phyloP scores from a whole-genome alignment of 2,797 vertebrate genomes.

The Poeciliopsis paucimaculata region DNA sequence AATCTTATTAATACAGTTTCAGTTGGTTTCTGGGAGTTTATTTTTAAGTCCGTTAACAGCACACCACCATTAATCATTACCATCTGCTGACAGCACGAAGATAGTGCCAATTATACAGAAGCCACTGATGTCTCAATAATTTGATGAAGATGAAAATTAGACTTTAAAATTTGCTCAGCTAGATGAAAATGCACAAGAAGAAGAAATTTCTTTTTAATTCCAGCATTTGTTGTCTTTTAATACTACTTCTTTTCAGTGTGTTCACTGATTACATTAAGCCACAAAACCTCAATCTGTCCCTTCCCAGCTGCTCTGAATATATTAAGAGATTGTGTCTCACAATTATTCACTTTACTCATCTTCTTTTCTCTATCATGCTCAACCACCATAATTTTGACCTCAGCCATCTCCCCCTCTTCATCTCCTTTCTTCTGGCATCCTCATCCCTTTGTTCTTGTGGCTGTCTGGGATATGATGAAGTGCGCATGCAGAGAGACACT shows the following conservation, averaged over 20 bases:
- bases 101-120: slow-evolving; percentile 48
- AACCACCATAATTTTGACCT: slow-evolving; percentile 34
- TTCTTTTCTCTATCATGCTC: slow-evolving; percentile 10
- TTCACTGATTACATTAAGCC: slow-evolving; percentile 20
- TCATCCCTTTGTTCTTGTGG: slow-evolving; percentile 43
- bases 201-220: not conserved
- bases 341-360: slow-evolving; percentile 31
- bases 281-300: slow-evolving; percentile 1
- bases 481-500: slow-evolving; percentile 74
- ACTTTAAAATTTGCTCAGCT: slow-evolving; percentile 22
- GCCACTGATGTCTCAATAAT: slow-evolving; percentile 41
- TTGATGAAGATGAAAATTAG: slow-evolving; percentile 37
- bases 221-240: not conserved
- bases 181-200: not conserved
- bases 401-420: slow-evolving; percentile 17
- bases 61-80: slow-evolving; percentile 49
- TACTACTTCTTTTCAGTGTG: not conserved
- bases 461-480: slow-evolving; percentile 74
- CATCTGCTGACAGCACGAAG: slow-evolving; percentile 39
- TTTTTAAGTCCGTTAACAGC: slow-evolving; percentile 39
- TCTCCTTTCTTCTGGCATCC: slow-evolving; percentile 19
- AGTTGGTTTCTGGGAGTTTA: slow-evolving; percentile 20
- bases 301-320: slow-evolving; percentile 24
- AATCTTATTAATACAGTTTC: slow-evolving; percentile 8
- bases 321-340: slow-evolving; percentile 16